These are phyloP conservation scores for Phytoseiulus persimilis DNA, from an alignment of 2,888 invertebrate genomes.

Conservation along the genomic window DNA sequence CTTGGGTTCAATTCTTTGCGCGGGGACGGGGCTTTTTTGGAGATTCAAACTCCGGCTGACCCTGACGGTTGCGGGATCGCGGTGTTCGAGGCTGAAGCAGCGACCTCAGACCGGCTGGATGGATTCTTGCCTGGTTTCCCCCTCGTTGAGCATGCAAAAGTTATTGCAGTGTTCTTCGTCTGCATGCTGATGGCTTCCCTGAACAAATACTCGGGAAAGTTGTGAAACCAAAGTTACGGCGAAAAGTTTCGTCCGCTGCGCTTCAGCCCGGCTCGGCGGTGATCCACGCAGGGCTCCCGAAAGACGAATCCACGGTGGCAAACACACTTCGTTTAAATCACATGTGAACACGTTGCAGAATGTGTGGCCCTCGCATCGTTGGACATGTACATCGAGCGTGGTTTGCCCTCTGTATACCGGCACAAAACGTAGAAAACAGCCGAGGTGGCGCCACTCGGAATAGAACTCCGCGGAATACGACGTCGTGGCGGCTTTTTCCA, in stretches of 20 bases:
- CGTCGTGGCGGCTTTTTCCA: too few relatives aligned
- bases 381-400: neutral
- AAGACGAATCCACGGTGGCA: neutral
- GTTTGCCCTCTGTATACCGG: neutral
- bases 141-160: neutral
- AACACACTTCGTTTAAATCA: neutral
- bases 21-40: too few relatives aligned
- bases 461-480: neutral
- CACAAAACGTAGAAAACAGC: neutral
- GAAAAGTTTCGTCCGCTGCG: neutral
- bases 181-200: neutral
- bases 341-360: neutral
- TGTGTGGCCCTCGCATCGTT: neutral
- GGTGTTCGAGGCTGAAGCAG: too few relatives aligned
- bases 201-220: neutral
- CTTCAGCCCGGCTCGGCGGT: neutral
- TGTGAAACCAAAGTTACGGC: neutral
- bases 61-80: too few relatives aligned
- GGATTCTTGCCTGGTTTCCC: too few relatives aligned
- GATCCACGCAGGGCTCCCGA: neutral
- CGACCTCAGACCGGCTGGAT: too few relatives aligned
- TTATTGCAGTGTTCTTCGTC: neutral
- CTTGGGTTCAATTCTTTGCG: too few relatives aligned
- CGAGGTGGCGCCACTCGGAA: neutral
- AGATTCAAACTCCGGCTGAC: too few relatives aligned